Percentiles rank a stretch among this genome's conserved stretches.
These are phyloP conservation scores for Megalops atlanticus DNA, from an alignment of 2,113 vertebrate genomes.

Conservation along the genomic window DNA sequence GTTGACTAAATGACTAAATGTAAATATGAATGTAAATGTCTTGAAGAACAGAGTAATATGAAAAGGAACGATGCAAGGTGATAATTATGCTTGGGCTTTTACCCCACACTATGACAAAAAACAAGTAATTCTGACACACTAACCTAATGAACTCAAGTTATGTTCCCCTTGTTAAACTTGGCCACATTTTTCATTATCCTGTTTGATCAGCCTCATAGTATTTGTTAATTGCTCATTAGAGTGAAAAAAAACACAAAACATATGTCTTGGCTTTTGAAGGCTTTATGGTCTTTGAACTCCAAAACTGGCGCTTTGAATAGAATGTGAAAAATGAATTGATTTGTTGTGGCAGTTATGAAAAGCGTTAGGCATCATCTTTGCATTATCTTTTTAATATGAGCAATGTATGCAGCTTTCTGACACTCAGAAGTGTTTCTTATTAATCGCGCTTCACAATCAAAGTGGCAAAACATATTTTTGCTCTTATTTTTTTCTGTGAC, in stretches of 20 bases:
- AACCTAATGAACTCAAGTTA: slow-evolving; percentile 18
- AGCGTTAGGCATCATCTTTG: background rate
- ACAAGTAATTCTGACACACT: slow-evolving; percentile 24
- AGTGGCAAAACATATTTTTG: background rate
- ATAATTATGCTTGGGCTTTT: too few species aligned
- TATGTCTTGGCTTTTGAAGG: slow-evolving; percentile 18
- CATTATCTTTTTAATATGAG: background rate
- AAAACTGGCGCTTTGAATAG: background rate
- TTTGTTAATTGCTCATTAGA: slow-evolving; percentile 31
- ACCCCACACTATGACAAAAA: background rate
- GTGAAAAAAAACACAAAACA: background rate
- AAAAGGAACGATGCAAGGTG: too few species aligned
- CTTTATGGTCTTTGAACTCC: background rate
- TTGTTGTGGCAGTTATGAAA: slow-evolving; percentile 6
- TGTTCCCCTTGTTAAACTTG: background rate
- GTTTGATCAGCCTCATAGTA: slow-evolving; percentile 1
- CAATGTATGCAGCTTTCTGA: background rate
- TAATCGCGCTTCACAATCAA: background rate
- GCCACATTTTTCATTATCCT: slow-evolving; percentile 8
- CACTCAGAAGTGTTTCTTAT: background rate
- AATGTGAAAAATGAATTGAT: background rate
- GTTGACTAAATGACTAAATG: too few species aligned
- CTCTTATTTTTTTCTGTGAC: background rate
- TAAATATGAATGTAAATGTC: too few species aligned
- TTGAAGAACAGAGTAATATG: too few species aligned